Percentiles rank a stretch among this genome's conserved stretches.
These are phyloP conservation scores for Drosophila buzzatii DNA, from an alignment of 2,888 invertebrate genomes.

Conservation along the genomic window DNA sequence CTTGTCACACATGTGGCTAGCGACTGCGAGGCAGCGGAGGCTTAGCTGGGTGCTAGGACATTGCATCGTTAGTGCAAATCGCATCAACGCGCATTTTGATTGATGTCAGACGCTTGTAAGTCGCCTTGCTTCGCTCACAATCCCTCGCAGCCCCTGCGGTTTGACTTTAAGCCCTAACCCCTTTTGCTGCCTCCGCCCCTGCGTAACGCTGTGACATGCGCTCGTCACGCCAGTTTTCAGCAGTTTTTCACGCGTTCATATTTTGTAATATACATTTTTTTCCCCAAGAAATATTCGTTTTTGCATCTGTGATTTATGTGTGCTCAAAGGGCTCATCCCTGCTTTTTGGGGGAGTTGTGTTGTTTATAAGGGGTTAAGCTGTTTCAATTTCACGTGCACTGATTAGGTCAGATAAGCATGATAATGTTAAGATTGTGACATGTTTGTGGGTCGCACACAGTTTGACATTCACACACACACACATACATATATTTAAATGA, in stretches of 20 bases:
- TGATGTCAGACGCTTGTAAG: conserved; percentile 82
- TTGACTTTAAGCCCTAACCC: conserved; percentile 71
- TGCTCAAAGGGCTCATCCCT: conserved; percentile 39
- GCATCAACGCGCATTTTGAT: conserved; percentile 76
- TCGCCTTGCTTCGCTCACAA: conserved; percentile 33
- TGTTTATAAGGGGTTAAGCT: conserved; percentile 78
- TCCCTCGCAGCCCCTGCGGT: conserved; percentile 69
- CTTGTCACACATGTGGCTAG: conserved; percentile 64
- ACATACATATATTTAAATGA: neutral
- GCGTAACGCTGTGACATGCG: conserved; percentile 30
- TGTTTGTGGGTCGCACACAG: conserved; percentile 35
- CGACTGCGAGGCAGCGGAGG: neutral
- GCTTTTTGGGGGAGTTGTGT: conserved; percentile 46
- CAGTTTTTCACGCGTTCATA: conserved; percentile 69
- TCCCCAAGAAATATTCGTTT: conserved; percentile 47
- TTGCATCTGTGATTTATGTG: conserved; percentile 53
- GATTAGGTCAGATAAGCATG: conserved; percentile 74
- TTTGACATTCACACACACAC: conserved; percentile 32
- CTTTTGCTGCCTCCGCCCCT: neutral
- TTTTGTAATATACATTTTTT: conserved; percentile 61
- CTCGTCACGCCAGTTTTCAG: conserved; percentile 36
- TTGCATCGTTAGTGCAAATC: conserved; percentile 79
- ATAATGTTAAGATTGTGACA: conserved; percentile 77
- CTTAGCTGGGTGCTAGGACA: conserved; percentile 16
- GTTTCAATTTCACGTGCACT: conserved; percentile 74